Conservation (phyloP, 2,113 vertebrate genomes). For the Illadopsis cleaveri region DNA sequence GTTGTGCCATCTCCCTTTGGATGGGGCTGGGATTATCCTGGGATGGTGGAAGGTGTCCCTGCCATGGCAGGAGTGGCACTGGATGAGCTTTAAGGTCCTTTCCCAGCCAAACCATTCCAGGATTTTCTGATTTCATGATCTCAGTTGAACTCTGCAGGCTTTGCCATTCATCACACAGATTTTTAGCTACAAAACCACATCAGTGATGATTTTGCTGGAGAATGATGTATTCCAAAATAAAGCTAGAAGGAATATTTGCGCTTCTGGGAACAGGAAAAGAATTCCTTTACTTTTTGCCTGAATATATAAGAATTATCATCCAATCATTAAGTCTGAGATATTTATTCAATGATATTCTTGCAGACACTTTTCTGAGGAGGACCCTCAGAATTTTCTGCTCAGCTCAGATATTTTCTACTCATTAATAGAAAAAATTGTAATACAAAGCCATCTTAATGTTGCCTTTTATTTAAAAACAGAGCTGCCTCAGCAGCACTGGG, state of each 20-base stretch:
- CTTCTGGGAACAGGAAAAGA: not conserved
- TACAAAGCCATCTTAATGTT: not conserved
- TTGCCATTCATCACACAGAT: not conserved
- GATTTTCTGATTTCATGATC: not conserved
- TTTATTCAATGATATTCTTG: not conserved
- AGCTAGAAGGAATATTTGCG: not conserved
- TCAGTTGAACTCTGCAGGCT: not conserved
- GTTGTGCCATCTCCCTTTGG: not conserved
- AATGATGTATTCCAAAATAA: not conserved
- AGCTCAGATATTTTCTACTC: not conserved
- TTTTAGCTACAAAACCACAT: not conserved
- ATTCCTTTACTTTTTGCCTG: not conserved
- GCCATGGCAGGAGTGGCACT: not conserved
- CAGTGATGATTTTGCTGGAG: not conserved
- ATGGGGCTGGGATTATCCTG: not conserved
- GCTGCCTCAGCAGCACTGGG: not conserved
- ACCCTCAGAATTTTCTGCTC: not conserved
- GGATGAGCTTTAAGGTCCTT: not conserved
- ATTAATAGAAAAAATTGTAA: not conserved
- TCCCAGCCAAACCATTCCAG: not conserved
- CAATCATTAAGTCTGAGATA: not conserved
- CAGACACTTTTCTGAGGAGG: not conserved
- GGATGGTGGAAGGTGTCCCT: not conserved
- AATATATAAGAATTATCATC: not conserved
- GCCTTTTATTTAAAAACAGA: not conserved